These are phyloP conservation scores for Vombatus ursinus DNA, from an alignment of 2,113 vertebrate genomes.

Conservation along the genomic window DNA sequence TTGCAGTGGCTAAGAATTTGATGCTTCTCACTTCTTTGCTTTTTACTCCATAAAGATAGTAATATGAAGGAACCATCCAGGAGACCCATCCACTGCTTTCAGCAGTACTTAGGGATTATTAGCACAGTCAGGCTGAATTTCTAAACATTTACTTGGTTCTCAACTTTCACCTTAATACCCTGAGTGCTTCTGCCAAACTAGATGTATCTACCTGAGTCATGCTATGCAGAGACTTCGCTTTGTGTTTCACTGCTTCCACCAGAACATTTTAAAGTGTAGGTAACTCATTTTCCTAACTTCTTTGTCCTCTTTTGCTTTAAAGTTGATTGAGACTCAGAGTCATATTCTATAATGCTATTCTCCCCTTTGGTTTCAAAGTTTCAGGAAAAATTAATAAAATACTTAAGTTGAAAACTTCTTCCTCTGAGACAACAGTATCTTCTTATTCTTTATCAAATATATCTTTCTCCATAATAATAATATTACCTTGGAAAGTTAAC, in stretches of 20 bases:
- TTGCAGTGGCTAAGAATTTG: neutral
- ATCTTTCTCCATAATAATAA: conserved; percentile 38
- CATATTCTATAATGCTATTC: conserved; percentile 37
- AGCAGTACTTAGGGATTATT: neutral
- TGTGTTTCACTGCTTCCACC: neutral
- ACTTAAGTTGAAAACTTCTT: conserved; percentile 35
- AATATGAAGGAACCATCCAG: neutral
- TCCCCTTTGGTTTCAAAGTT: conserved; percentile 48
- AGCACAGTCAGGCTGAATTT: conserved; percentile 23
- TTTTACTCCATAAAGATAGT: conserved; percentile 6
- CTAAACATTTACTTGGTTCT: neutral
- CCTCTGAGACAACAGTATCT: conserved; percentile 32
- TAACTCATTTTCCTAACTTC: conserved; percentile 21
- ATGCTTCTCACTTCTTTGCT: neutral
- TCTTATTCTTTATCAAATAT: conserved; percentile 21
- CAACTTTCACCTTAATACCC: conserved; percentile 18
- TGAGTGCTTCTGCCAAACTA: neutral
- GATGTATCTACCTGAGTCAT: neutral
- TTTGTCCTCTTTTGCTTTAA: conserved; percentile 1
- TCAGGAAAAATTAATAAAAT: conserved; percentile 41
- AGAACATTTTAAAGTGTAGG: neutral
- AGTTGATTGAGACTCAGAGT: neutral
- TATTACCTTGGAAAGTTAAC: conserved; percentile 43
- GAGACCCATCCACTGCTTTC: neutral
- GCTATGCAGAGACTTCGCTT: conserved; percentile 4